These are phyloP conservation scores for Mimas tiliae DNA, from an alignment of 2,888 invertebrate genomes.

Conservation along the genomic window DNA sequence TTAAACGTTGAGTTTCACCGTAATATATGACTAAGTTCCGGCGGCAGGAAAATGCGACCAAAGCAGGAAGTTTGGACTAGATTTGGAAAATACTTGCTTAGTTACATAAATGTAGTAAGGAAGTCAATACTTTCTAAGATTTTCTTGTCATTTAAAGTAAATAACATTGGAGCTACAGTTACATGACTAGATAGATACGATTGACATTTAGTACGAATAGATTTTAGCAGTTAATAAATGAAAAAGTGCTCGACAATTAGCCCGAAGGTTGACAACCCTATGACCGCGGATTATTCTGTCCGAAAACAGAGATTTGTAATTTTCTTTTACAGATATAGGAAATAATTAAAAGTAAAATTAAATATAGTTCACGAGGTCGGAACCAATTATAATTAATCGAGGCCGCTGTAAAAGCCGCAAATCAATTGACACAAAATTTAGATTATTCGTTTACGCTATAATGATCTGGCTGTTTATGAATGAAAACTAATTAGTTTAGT, in stretches of 20 bases:
- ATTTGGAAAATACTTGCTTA: not conserved
- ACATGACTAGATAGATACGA: too few species aligned
- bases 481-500: not conserved
- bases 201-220: too few species aligned
- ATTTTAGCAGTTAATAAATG: too few species aligned
- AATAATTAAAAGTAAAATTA: constrained; percentile 28
- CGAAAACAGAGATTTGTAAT: not conserved
- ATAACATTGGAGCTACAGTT: too few species aligned
- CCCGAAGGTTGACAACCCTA: not conserved
- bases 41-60: constrained; percentile 6
- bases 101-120: too few species aligned
- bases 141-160: not conserved
- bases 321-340: constrained; percentile 1
- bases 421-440: constrained; percentile 42
- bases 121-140: not conserved
- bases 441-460: not conserved
- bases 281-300: not conserved
- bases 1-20: not conserved
- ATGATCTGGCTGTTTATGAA: not conserved
- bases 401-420: constrained; percentile 49
- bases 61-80: constrained; percentile 1
- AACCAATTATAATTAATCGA: constrained; percentile 41
- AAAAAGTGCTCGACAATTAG: not conserved
- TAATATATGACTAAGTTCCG: not conserved
- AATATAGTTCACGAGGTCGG: constrained; percentile 34